Percentiles rank a stretch among this genome's conserved stretches.
Evolutionary conservation across 2,888 invertebrate genomes (phyloP).

Genomic region (Germaria angustata): DNA sequence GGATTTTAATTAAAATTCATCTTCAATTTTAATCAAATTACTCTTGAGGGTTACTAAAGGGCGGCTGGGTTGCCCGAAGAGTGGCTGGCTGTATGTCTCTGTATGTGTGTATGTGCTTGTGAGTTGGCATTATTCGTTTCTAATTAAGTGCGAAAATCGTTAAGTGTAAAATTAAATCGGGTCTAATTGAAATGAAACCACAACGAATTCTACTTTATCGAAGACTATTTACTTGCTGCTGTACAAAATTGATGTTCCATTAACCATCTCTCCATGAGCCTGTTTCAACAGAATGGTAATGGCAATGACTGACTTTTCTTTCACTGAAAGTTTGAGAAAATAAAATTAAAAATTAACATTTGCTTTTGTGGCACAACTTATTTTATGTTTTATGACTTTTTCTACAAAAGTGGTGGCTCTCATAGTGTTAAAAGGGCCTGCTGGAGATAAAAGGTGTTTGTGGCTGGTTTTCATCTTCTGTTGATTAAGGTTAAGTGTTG

Average conservation of each 20-base stretch:
- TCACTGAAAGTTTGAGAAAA: not conserved
- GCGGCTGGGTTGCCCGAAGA: not conserved
- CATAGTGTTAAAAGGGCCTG: not conserved
- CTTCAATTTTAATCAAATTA: slow-evolving; percentile 80
- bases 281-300: not conserved
- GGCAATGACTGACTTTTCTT: slow-evolving; percentile 34
- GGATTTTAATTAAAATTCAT: slow-evolving; percentile 80
- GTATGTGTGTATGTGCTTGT: not conserved
- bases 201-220: slow-evolving; percentile 8
- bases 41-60: slow-evolving; percentile 68
- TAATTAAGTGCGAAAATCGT: slow-evolving; percentile 80
- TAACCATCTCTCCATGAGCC: not conserved
- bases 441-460: slow-evolving; percentile 29
- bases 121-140: slow-evolving; percentile 70
- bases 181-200: slow-evolving; percentile 65
- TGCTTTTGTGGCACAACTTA: slow-evolving; percentile 27
- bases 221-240: not conserved
- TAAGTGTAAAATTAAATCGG: slow-evolving; percentile 80
- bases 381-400: slow-evolving; percentile 36
- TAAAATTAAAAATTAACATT: not conserved
- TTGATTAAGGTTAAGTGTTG: slow-evolving; percentile 66
- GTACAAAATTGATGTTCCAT: not conserved
- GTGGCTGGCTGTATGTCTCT: not conserved
- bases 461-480: not conserved
- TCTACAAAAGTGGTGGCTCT: slow-evolving; percentile 29